Percentiles rank a stretch among this genome's conserved stretches.
phyloP scores from a whole-genome alignment of 2,888 invertebrate genomes.

The Idaea biselata region DNA sequence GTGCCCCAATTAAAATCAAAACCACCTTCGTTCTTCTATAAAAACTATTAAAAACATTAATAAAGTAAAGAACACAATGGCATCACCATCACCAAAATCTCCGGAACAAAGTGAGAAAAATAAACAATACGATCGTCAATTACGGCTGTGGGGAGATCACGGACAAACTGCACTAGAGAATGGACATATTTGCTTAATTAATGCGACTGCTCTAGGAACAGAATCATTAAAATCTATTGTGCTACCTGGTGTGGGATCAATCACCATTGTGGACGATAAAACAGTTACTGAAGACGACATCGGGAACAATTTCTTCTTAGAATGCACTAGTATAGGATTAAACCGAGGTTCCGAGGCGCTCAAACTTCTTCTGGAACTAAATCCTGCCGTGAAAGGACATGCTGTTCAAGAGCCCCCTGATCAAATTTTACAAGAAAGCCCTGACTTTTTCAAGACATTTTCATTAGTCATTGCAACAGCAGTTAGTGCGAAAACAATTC shows the following conservation, averaged over 20 bases:
- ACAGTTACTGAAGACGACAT: slow-evolving; percentile 93
- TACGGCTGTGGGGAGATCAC: slow-evolving; percentile 99
- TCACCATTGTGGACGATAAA: slow-evolving; percentile 95
- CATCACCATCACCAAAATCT: slow-evolving; percentile 86
- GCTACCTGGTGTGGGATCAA: slow-evolving; percentile 94
- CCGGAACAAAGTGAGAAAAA: slow-evolving; percentile 87
- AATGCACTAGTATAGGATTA: slow-evolving; percentile 88
- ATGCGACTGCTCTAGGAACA: slow-evolving; percentile 95
- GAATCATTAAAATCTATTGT: slow-evolving; percentile 97
- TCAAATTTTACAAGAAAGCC: slow-evolving; percentile 90
- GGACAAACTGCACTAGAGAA: slow-evolving; percentile 94
- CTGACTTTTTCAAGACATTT: slow-evolving; percentile 93
- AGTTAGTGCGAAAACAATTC: slow-evolving; percentile 87
- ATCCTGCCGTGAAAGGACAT: slow-evolving; percentile 95
- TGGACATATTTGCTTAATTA: slow-evolving; percentile 95
- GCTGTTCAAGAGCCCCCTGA: slow-evolving; percentile 94
- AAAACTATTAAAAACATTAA: background rate
- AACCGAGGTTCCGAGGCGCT: slow-evolving; percentile 92
- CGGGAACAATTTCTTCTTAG: slow-evolving; percentile 97
- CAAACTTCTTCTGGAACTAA: slow-evolving; percentile 91
- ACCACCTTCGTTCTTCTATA: background rate
- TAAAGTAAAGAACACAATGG: slow-evolving; percentile 60
- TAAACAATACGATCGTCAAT: slow-evolving; percentile 90
- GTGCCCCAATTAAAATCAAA: background rate
- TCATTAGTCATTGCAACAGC: slow-evolving; percentile 92